Base-by-base conservation (phyloP, 2,888 invertebrate genomes). In the Escarpia spicata region DNA sequence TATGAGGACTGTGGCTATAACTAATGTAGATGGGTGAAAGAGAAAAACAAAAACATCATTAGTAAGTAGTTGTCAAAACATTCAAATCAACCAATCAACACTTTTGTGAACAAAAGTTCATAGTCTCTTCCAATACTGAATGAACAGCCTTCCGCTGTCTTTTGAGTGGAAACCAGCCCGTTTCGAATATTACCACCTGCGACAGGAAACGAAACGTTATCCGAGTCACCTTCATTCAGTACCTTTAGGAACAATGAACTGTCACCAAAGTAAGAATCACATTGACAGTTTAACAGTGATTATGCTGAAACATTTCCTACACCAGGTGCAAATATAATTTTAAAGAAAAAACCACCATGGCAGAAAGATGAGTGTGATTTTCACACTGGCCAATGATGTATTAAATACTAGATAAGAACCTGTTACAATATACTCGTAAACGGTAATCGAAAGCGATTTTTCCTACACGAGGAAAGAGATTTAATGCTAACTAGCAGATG, bases 31-130 rank as follows among this genome's bases (percentile, higher is more conserved):
- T 75, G 75, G 75, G 19, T 26, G 75, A n/a, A 75, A 75, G n/a
- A 75, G n/a, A 75, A 26, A 75, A 75, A 75, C 75, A 75, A 75
- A n/a, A 75, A 75, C 75, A 75, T 75, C 15, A 75, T 75, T 75
- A 75, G 75, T 75, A 75, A 75, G 75, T 75, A 75, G 75, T 75
- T 75, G 75, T 75, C 75, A 75, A 26, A 75, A 75, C 75, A 75
- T 75, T 75, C 75, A 75, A 75, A 26, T n/a, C n/a, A 75, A 75
- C 75, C 75, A 75, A 75, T 75, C 75, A 75, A 75, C 75, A 75
- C 75, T 75, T 75, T 75, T 75, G 75, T 75, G 75, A 75, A 75
- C 75, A 75, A 15, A 75, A 75, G 75, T 75, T 75, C 75, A 75
- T 75, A 19, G 75, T 75, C 75, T 26, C 75, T 75, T 75, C 75